Base-by-base conservation (phyloP, 1,140 invertebrate genomes). In the Hyles vespertilio region DNA sequence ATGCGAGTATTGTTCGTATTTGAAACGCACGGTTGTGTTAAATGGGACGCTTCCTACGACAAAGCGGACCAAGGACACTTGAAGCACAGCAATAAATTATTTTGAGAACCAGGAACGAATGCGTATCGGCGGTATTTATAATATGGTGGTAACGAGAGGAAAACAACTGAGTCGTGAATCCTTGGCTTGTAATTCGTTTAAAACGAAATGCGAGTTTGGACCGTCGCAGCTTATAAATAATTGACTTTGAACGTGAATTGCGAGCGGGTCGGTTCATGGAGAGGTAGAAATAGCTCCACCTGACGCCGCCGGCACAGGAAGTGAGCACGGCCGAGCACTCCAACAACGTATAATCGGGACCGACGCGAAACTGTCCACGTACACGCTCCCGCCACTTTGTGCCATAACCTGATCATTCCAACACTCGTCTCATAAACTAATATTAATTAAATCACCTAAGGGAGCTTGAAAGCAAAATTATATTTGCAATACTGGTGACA, bases 161-260 rank as follows among this genome's bases (percentile, higher is more conserved):
- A 67, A 12, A 32, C 33, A 47, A 59, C 52, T 10, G 48, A 34
- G 33, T 6, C 33, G 36, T 12, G 12, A 58, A 63, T 61, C 58
- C 63, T 61, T 66, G 65, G 59, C 65, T 63, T 22, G 56, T 47
- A 51, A 59, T 63, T 34, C 50, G 33, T 51, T 51, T 51, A 52
- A 22, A 56, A 59, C 58, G 57, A 65, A 56, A 69, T 63, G 61
- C 52, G 48, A 56, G 34, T 22, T 33, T 44, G 50, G 53, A 60
- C 51, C 49, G 56, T 65, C 51, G n/a, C 53, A 49, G 56, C 56
- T 61, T 81, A 77, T 67, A 76, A 81, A 79, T 81, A 79, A 74
- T 73, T 74, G 81, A 72, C 81, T 82, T 81, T 84, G 79, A 87
- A 84, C 79, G 70, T 78, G 80, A 82, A 84, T 78, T 75, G 67